Base-by-base conservation (phyloP, 2,113 vertebrate species). In the Arothron firmamentum region DNA sequence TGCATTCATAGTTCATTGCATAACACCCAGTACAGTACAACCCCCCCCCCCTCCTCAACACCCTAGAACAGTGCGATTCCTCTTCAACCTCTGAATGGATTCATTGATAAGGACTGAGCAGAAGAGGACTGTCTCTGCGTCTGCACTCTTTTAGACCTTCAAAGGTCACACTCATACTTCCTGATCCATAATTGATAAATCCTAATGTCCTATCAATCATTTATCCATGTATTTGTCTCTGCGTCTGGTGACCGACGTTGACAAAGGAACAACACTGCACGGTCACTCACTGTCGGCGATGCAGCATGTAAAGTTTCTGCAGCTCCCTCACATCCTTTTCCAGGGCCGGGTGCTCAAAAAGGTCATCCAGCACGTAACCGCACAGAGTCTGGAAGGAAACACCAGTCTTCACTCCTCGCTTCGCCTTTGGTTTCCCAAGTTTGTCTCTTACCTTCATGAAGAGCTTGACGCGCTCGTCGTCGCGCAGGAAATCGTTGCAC, bases 281-380 rank as follows among this genome's bases (percentile, higher is more conserved):
- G 9, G 41, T 34, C 31, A 93, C 96, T 93, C 88, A 99, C 96
- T 96, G 93, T 63, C 95, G 93, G 66, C 93, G 94, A 72, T 95
- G 94, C 90, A 94, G 92, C 51, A 93, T 92, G 58, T 96, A 92
- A 65, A 97, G 90, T 81, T 91, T 95, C 75, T 98, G 96, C 76
- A 99, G 92, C 74, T 96, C 94, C 83, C 92, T 93, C 70, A 96
- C 71, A 15, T 97, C 94, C 52, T 93, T 94, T 83, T 98, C 95
- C 70, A 99, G 92, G 51, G 90, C 49, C 0, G 96, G 96, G 70
- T 94, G 96, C 70, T 98, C 95, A 60, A 93, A 97, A 18, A 97
- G 91, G 75, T 99, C 96, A 84, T 98, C 96, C 73, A 98, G 80
- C 47, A 96, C 92, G 21, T 91, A 93, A 34, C 92, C 93, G 76